Base-by-base conservation (phyloP, 2,888 invertebrate genomes). In the Pheosia tremula region DNA sequence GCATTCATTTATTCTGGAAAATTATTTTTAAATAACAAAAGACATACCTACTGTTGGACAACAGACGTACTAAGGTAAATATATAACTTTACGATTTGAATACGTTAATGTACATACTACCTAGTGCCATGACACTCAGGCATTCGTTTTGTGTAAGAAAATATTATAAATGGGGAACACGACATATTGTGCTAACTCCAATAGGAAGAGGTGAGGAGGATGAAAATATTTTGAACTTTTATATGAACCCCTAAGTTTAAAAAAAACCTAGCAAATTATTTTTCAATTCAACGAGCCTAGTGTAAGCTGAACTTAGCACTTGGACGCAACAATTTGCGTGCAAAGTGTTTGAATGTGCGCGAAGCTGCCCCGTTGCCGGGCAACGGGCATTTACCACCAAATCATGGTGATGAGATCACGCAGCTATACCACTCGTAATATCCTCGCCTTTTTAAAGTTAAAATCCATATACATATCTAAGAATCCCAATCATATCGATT, bases 291-390 rank as follows among this genome's bases (percentile, higher is more conserved):
- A 24, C 24, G 24, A 1, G 60, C 45, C 58, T 61, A 67, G 61
- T 73, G 66, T 62, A 57, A 56, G 72, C 58, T 58, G 60, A 58
- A 57, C 63, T 58, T 57, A 66, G 69, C 64, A 66, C 58, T 66
- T 60, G 75, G 70, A 72, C 71, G 62, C 61, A 64, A 60, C 75
- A 72, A 81, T 80, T 82, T 81, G 77, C 64, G 72, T 81, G 68
- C 68, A 75, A 79, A 81, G 60, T 68, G 67, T 61, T 63, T 64
- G 54, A 72, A 71, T 71, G 72, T 63, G 67, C 59, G 58, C 56
- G 60, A 71, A 65, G 59, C 63, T 57, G 50, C n/a, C 36, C 57
- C 58, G 76, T 79, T 72, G 73, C 79, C 63, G 60, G 64, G 78
- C 74, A 73, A 77, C 78, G 61, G 62, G 38, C 53, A 59, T 56